A percentile compares a stretch with the other conserved stretches of the same genome.
These are phyloP conservation scores for Borostomias antarcticus DNA, from an alignment of 2,797 vertebrate species.

Conservation along the genomic window DNA sequence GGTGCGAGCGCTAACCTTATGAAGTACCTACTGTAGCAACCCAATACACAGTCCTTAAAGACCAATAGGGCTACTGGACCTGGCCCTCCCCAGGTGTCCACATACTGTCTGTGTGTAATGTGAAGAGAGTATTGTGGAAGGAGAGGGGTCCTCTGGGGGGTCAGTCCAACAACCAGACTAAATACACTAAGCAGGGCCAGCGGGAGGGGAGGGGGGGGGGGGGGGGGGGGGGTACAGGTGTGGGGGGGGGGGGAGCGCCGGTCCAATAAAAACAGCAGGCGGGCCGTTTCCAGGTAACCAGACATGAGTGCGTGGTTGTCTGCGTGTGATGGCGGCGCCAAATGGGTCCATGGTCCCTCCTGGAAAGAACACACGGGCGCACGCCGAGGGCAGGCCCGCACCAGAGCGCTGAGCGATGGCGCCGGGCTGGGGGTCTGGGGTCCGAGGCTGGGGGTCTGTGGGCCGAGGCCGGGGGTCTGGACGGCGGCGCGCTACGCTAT, in stretches of 20 bases:
- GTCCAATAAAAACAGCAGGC: slow-evolving; percentile 59
- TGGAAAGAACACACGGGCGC: slow-evolving; percentile 44
- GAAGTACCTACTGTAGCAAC: no score
- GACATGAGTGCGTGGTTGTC: slow-evolving; percentile 43
- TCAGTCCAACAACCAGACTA: slow-evolving; percentile 16
- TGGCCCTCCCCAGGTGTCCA: no score
- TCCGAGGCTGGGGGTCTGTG: slow-evolving; percentile 36
- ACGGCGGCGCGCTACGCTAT: slow-evolving; percentile 34
- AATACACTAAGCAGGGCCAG: slow-evolving; percentile 40
- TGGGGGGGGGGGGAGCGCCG: no score
- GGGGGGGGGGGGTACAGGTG: no score
- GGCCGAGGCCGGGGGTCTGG: slow-evolving; percentile 43
- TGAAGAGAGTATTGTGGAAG: neutral
- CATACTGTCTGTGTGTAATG: no score
- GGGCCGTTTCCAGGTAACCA: slow-evolving; percentile 69
- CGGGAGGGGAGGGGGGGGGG: no score
- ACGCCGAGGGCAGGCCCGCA: slow-evolving; percentile 36
- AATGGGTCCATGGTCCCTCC: slow-evolving; percentile 62
- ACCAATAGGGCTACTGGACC: neutral
- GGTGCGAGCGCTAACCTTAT: slow-evolving; percentile 15
- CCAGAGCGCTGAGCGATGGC: slow-evolving; percentile 48
- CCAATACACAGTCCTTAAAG: no score
- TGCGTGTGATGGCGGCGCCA: slow-evolving; percentile 54
- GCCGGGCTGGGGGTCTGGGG: slow-evolving; percentile 36
- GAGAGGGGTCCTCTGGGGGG: neutral